These are phyloP conservation scores for Oasisia sp. DNA, from an alignment of 2,888 invertebrate species.

Conservation along the genomic window DNA sequence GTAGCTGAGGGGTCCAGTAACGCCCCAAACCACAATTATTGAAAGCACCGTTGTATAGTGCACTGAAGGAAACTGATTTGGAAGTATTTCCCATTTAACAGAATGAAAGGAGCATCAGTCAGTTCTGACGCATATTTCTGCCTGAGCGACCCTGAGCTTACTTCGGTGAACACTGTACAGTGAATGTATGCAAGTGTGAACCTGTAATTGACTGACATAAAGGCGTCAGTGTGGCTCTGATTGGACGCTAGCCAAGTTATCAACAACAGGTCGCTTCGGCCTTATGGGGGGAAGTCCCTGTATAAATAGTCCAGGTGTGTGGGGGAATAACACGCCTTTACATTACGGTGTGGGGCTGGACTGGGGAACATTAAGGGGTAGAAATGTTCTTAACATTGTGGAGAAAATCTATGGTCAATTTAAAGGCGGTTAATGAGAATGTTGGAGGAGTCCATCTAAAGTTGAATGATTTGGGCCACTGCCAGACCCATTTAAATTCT, in stretches of 20 bases:
- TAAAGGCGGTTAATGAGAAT: no score
- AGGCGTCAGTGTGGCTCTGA: background rate
- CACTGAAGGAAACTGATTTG: background rate
- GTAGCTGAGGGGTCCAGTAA: background rate
- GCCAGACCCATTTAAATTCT: no score
- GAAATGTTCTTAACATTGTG: no score
- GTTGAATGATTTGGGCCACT: no score
- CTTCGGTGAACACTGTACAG: background rate
- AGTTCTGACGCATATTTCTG: background rate
- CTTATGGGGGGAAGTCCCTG: background rate
- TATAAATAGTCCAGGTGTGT: background rate
- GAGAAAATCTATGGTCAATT: no score
- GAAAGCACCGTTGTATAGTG: background rate
- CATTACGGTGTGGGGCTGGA: background rate
- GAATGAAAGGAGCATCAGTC: background rate
- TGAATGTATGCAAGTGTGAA: background rate
- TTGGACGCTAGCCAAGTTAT: background rate
- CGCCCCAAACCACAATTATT: background rate
- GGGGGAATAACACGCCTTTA: background rate
- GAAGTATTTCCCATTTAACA: background rate
- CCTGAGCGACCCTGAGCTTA: background rate
- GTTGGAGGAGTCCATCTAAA: no score
- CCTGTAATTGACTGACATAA: background rate
- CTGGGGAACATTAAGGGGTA: background rate
- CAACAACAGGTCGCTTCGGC: background rate